Evolutionary conservation across 2,113 vertebrate genomes (phyloP).

Genomic region (Nansenia antarctica): DNA sequence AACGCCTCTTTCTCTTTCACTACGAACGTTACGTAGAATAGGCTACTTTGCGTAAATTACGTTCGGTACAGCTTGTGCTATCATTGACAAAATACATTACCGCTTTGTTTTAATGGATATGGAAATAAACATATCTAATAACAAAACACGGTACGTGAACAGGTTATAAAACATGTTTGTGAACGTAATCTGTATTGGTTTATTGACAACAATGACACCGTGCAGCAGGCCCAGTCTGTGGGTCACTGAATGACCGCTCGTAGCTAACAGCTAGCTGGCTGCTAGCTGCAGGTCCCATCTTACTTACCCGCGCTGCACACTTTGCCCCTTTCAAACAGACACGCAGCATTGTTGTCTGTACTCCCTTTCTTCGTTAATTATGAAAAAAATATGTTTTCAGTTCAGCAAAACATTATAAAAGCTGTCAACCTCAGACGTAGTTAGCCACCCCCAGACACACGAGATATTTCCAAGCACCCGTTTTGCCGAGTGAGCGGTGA

Average conservation of each 20-base stretch:
- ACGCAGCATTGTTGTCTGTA: slow-evolving; percentile 59
- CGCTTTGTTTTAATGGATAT: background rate
- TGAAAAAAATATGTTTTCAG: background rate
- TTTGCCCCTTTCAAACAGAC: slow-evolving; percentile 59
- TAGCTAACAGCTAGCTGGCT: slow-evolving; percentile 13
- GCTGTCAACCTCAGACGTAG: slow-evolving; percentile 17
- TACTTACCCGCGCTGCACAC: slow-evolving; percentile 56
- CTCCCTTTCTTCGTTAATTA: slow-evolving; percentile 23
- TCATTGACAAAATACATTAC: background rate
- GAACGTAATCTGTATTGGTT: background rate
- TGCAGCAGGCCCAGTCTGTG: slow-evolving; percentile 22
- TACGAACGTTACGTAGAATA: slow-evolving; percentile 21
- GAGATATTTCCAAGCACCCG: slow-evolving; percentile 23
- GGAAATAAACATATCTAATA: background rate
- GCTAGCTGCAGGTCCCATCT: background rate
- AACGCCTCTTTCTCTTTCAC: slow-evolving; percentile 27
- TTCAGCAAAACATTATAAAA: slow-evolving; percentile 56
- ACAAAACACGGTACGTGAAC: background rate
- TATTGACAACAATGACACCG: background rate
- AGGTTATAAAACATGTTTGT: background rate
- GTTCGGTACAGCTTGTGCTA: background rate
- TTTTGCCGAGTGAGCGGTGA: slow-evolving; percentile 28
- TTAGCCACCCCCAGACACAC: slow-evolving; percentile 15
- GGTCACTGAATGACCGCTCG: slow-evolving; percentile 50
- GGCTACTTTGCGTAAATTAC: slow-evolving; percentile 24